These are phyloP conservation scores for Siderastrea radians DNA, from an alignment of 92 coral and sea anemone species.

Conservation along the genomic window DNA sequence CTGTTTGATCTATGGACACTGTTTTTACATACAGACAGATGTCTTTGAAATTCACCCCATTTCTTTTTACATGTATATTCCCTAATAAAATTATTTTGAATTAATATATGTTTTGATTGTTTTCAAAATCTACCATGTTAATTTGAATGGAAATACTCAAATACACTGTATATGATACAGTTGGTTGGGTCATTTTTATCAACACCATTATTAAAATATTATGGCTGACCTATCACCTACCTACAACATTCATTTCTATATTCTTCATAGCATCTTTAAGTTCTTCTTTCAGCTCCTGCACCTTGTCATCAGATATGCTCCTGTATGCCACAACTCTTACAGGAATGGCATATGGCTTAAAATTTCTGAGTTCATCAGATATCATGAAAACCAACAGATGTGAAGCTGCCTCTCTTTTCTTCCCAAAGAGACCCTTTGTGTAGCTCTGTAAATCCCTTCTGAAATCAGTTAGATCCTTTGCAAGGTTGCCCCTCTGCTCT, in stretches of 20 bases:
- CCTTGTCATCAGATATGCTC: constrained; percentile 14
- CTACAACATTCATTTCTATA: constrained; percentile 43
- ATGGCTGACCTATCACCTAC: background rate
- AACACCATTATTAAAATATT: no score
- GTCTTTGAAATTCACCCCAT: no score
- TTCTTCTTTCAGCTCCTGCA: constrained; percentile 25
- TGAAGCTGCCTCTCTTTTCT: constrained; percentile 31
- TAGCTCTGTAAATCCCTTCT: background rate
- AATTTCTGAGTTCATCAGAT: constrained; percentile 20
- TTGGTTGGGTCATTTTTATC: no score
- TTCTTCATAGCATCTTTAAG: constrained; percentile 16
- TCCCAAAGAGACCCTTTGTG: constrained; percentile 4
- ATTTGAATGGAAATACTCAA: no score
- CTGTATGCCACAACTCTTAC: constrained; percentile 35
- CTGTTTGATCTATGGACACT: no score
- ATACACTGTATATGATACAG: no score
- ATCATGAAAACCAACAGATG: constrained; percentile 54
- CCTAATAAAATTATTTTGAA: no score
- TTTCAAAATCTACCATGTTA: no score
- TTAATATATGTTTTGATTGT: no score
- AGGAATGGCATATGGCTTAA: constrained; percentile 60
- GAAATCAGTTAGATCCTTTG: background rate
- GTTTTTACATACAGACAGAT: no score
- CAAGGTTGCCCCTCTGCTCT: background rate
- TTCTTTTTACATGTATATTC: no score